Percentiles rank a stretch among this genome's conserved stretches.
Evolutionary conservation across 2,113 vertebrate species (phyloP).

Genomic region (Crotalus viridis): DNA sequence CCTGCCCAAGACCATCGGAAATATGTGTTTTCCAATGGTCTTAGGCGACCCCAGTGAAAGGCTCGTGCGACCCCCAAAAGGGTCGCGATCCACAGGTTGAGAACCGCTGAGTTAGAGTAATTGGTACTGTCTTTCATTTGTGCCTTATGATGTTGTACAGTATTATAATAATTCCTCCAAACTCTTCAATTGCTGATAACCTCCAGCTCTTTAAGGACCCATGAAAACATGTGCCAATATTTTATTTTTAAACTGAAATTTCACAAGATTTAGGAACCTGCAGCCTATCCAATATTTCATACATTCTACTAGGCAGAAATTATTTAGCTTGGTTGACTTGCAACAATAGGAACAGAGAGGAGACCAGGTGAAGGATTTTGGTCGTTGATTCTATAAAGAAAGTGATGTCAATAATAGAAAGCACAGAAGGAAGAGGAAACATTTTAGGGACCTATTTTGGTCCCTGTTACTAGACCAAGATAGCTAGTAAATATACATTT

Average conservation of each 20-base stretch:
- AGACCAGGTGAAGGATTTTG: background rate
- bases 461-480: background rate
- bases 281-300: background rate
- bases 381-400: background rate
- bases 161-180: background rate
- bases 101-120: background rate
- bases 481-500: background rate
- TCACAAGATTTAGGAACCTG: background rate
- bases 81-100: no score
- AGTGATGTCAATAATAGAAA: background rate
- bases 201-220: background rate
- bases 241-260: background rate
- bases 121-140: background rate
- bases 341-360: background rate
- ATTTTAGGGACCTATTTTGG: background rate
- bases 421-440: background rate
- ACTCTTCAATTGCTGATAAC: background rate
- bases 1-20: no score
- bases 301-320: background rate
- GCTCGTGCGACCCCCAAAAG: no score
- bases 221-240: background rate
- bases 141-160: background rate
- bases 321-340: background rate
- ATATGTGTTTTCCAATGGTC: no score
- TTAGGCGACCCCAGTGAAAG: no score